Evolutionary conservation across 2,797 vertebrate genomes (phyloP), one percentile per base, ranked within the genome.

Genomic region (Sebastes taczanowskii): DNA sequence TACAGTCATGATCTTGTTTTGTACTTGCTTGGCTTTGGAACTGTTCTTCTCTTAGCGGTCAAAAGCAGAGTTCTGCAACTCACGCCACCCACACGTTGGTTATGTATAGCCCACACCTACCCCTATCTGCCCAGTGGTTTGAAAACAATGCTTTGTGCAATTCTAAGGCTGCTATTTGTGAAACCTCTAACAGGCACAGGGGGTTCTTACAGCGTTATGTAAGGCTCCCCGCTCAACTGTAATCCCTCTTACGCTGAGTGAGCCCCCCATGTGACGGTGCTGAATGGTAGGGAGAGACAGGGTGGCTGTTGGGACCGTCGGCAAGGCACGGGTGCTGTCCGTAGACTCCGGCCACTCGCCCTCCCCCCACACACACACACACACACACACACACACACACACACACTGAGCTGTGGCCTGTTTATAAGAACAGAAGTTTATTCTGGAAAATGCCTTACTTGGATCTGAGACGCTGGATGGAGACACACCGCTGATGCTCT

Each of bases 161-260:
- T 71, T 86, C 84, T 68, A 56, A 85, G 71, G 71, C 87, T 75
- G 85, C 87, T 87, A 85, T 91, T 92, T 93, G 88, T 87, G 84
- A 92, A 91, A 89, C 81, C 79, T 85, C 30, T 11, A 74, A 80
- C 80, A 78, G 77, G 83, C 70, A 82, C 71, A 68, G 32, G 86
- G 90, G 80, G 80, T 52, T 90, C 86, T 90, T 80, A 77, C 69
- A 71, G 70, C 14, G 75, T 95, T 92, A 90, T 60, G 86, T 79
- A 93, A 95, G 78, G 77, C 82, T 88, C 83, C 88, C 84, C 82
- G 80, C 80, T 88, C 80, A 63, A 64, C 62, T 72, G 60, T 94
- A 94, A 95, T 95, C 93, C 92, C 70, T 80, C 88, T 94, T 91
- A 93, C 71, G 64, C 90, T 75, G 80, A 93, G 82, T 80, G 78